Conservation (phyloP, 2,113 vertebrate species). For the Marmota monax region DNA sequence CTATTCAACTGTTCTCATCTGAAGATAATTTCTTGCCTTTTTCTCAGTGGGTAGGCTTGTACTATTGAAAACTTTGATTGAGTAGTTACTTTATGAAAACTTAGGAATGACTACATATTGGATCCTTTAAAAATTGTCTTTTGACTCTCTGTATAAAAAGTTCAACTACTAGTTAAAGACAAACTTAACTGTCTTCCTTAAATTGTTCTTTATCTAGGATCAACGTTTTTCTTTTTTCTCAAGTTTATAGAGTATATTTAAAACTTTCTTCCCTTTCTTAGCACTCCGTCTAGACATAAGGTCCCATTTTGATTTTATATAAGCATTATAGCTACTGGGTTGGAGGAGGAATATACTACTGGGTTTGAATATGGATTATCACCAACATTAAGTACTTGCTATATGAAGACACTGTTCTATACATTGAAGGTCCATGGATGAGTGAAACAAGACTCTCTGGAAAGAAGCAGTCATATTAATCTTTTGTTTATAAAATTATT, state of each 20-base stretch:
- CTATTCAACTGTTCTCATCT: background rate
- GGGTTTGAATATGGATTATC: background rate
- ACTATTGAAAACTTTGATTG: background rate
- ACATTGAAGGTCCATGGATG: background rate
- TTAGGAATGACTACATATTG: background rate
- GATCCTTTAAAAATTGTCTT: background rate
- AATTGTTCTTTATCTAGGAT: background rate
- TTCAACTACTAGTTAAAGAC: background rate
- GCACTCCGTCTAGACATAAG: background rate
- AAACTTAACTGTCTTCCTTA: background rate
- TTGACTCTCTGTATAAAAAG: background rate
- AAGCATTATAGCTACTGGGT: background rate
- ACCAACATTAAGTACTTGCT: background rate
- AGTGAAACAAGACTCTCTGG: background rate
- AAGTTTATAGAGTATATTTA: background rate
- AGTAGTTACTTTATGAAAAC: background rate
- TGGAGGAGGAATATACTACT: background rate
- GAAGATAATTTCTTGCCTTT: background rate
- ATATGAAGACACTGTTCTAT: background rate
- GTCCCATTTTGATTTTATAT: background rate
- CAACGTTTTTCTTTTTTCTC: background rate
- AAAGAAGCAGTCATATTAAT: background rate
- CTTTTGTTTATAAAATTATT: background rate
- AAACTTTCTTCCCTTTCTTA: background rate
- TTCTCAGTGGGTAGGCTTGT: background rate